A percentile compares a stretch with the other conserved stretches of the same genome.
Evolutionary conservation across 2,113 vertebrate species (phyloP).

Genomic region (Mastomys coucha): DNA sequence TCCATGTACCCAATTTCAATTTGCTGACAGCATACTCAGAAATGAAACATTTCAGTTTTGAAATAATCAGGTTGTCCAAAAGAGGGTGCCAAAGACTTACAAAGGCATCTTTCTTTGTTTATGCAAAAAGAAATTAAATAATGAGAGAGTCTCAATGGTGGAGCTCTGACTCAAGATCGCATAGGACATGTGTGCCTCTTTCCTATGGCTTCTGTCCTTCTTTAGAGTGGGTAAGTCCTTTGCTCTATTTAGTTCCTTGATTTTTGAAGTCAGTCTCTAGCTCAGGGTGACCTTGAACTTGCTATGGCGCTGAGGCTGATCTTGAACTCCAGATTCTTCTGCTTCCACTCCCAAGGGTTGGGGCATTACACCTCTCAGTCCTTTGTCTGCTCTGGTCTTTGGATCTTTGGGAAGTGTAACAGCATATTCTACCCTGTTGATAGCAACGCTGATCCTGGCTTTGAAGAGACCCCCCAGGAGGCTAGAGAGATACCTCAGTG

Average conservation of each 20-base stretch:
- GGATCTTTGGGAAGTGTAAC: neutral
- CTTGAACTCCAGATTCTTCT: neutral
- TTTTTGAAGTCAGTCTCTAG: neutral
- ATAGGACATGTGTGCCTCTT: neutral
- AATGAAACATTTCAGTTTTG: slow-evolving; percentile 30
- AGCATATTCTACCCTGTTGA: neutral
- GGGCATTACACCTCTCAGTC: neutral
- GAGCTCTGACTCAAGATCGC: neutral
- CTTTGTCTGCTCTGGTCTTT: neutral
- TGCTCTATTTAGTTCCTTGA: neutral
- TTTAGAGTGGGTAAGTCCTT: neutral
- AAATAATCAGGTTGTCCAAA: slow-evolving; percentile 65
- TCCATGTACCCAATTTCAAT: neutral
- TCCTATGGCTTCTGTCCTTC: neutral
- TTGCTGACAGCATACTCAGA: neutral
- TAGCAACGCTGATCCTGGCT: neutral
- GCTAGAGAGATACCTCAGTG: neutral
- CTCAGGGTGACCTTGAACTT: neutral
- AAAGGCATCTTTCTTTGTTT: slow-evolving; percentile 52
- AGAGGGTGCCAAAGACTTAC: slow-evolving; percentile 84
- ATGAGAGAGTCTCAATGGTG: neutral
- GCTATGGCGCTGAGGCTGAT: neutral
- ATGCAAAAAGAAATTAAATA: slow-evolving; percentile 66
- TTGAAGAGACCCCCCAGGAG: neutral
- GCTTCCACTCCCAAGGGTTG: neutral